Evolutionary conservation across 2,113 vertebrate genomes (phyloP), one percentile per base, ranked within the genome.

Genomic region (Lophochroa leadbeateri): DNA sequence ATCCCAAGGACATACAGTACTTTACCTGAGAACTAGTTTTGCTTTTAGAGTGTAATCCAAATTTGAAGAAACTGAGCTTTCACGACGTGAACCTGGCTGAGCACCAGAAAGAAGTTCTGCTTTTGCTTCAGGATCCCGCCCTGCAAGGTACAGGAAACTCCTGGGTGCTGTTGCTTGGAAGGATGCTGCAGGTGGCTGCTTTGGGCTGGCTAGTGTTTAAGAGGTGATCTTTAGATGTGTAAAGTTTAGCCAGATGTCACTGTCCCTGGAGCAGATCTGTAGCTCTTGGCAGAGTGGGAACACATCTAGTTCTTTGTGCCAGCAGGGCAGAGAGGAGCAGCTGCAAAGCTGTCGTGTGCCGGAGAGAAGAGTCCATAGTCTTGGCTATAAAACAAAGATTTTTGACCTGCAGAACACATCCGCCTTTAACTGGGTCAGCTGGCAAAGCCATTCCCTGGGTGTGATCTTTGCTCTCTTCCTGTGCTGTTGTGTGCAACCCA

Each of bases 31-130:
- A 95, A 82, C 27, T 81, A 87, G 19, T 89, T 96, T 89, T 83
- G 60, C 50, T 96, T 94, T 52, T 69, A 99, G 98, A 98, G 58
- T 97, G 74, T 53, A 98, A 98, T 92, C 93, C 95, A 43, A 46
- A 90, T 50, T 91, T 99, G 95, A 98, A 98, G 94, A 98, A 97
- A 65, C 95, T 99, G 78, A 98, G 97, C 68, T 97, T 99, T 93
- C 98, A 99, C 16, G 98, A 99, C 76, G 96, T 98, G 84, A 99
- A 98, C 92, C 96, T 99, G 82, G 97, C 98, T 39, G 97, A 98
- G 39, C 98, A 98, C 92, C 98, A 98, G 76, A 97, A 93, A 8
- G 98, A 99, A 95, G 98, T 99, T 96, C 96, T 99, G 76, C 96
- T 98, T 86, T 97, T 99, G 80, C 96, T 99, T 82, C 97, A 98